These are phyloP conservation scores for Eristalis pertinax DNA, from an alignment of 2,888 invertebrate species.

Conservation along the genomic window DNA sequence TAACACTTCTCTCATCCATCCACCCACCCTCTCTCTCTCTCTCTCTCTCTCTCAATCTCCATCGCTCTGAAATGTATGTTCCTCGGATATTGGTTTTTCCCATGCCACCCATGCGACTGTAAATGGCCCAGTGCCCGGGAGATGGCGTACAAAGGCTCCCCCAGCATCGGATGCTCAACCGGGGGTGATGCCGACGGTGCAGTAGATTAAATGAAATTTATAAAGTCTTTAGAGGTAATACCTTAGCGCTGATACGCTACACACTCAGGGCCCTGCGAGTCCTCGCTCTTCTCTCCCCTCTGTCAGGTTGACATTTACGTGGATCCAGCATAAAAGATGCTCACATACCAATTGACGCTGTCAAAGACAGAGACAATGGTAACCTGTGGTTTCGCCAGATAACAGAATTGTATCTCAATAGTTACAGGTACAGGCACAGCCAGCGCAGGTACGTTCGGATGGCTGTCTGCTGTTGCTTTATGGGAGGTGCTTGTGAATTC, in stretches of 20 bases:
- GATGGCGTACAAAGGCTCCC: neutral
- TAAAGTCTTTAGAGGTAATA: neutral
- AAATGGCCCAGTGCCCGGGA: neutral
- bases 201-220: slow-evolving; percentile 2
- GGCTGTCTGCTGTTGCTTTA: neutral
- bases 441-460: neutral
- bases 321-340: slow-evolving; percentile 5
- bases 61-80: neutral
- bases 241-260: neutral
- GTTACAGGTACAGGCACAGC: neutral
- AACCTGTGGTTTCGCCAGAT: slow-evolving; percentile 30
- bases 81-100: neutral
- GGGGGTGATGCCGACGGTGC: neutral
- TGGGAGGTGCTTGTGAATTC: neutral
- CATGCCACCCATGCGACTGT: neutral
- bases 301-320: slow-evolving; percentile 9
- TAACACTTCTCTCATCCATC: neutral
- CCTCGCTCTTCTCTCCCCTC: neutral
- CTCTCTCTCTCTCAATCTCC: neutral
- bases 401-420: slow-evolving; percentile 31
- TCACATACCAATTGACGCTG: slow-evolving; percentile 1
- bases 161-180: neutral
- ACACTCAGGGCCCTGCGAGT: neutral
- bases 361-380: slow-evolving; percentile 35
- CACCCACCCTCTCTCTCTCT: neutral